Percentiles rank a stretch among this genome's conserved stretches.
phyloP scores from a whole-genome alignment of 2,113 vertebrate species.

The Cyanistes caeruleus region DNA sequence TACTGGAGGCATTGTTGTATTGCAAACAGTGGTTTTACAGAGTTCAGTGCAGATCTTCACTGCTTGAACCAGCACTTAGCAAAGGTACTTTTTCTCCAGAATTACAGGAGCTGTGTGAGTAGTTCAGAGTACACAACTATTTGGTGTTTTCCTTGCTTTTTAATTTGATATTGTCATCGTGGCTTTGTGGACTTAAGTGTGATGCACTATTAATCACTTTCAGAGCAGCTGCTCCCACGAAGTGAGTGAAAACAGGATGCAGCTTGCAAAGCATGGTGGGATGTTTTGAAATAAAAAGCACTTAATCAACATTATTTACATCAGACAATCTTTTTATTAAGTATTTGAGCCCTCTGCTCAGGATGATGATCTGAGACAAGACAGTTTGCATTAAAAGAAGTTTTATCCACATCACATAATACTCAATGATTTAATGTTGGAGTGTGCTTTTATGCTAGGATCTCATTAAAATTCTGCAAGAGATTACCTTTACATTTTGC shows the following conservation, averaged over 20 bases:
- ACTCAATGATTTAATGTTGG: not conserved
- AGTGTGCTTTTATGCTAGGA: not conserved
- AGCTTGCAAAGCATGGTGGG: not conserved
- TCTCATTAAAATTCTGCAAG: not conserved
- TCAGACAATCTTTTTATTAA: not conserved
- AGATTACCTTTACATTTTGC: not conserved
- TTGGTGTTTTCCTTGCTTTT: not conserved
- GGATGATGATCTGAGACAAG: not conserved
- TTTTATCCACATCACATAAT: not conserved
- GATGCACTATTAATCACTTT: not conserved
- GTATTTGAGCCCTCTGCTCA: not conserved
- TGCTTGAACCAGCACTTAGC: not conserved
- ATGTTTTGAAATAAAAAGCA: not conserved
- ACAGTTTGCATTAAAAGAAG: not conserved
- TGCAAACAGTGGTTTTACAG: not conserved
- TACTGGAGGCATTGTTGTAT: not conserved
- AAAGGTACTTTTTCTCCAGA: not conserved
- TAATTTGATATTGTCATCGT: not conserved
- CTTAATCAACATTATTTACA: constrained; percentile 5
- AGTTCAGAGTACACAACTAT: not conserved
- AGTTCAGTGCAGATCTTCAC: not conserved
- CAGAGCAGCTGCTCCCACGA: not conserved
- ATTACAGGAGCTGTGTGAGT: not conserved
- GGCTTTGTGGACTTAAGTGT: not conserved
- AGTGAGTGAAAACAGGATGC: not conserved